A percentile compares a stretch with the other conserved stretches of the same genome.
phyloP scores from a whole-genome alignment of 2,113 vertebrate species.

The Channa argus region DNA sequence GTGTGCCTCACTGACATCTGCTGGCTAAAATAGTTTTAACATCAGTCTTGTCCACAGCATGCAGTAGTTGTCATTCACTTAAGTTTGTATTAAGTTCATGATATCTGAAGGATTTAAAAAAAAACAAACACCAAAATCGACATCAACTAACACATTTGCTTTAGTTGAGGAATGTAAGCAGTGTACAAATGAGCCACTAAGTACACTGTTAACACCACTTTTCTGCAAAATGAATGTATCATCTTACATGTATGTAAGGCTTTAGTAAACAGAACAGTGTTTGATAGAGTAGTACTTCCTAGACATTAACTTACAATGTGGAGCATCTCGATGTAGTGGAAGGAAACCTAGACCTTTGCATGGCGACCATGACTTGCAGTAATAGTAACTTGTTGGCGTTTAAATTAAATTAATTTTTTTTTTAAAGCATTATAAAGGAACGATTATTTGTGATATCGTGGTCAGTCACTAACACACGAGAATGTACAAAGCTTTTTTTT shows the following conservation, averaged over 20 bases:
- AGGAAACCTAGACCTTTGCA: too few species aligned
- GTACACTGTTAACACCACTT: constrained; percentile 41
- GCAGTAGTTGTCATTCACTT: background rate
- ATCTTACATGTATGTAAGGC: constrained; percentile 14
- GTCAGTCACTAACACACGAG: background rate
- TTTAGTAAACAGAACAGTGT: constrained; percentile 12
- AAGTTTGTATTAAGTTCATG: background rate
- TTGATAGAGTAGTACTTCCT: background rate
- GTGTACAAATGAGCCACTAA: constrained; percentile 50
- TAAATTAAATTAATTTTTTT: background rate
- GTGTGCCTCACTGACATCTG: constrained; percentile 66
- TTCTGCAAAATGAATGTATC: constrained; percentile 72
- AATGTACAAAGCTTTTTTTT: background rate
- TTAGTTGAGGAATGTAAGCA: constrained; percentile 67
- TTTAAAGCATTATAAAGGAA: constrained; percentile 16
- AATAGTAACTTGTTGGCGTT: constrained; percentile 13
- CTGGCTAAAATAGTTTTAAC: constrained; percentile 49
- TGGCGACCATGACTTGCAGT: background rate
- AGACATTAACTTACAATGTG: constrained; percentile 3
- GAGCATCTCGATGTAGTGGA: background rate
- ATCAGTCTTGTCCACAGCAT: background rate
- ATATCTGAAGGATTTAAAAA: constrained; percentile 5
- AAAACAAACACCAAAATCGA: background rate
- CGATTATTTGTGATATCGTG: background rate
- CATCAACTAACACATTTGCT: constrained; percentile 1